A percentile compares a stretch with the other conserved stretches of the same genome.
Conservation (phyloP, 2,113 vertebrate genomes). For the Hyperoodon ampullatus region DNA sequence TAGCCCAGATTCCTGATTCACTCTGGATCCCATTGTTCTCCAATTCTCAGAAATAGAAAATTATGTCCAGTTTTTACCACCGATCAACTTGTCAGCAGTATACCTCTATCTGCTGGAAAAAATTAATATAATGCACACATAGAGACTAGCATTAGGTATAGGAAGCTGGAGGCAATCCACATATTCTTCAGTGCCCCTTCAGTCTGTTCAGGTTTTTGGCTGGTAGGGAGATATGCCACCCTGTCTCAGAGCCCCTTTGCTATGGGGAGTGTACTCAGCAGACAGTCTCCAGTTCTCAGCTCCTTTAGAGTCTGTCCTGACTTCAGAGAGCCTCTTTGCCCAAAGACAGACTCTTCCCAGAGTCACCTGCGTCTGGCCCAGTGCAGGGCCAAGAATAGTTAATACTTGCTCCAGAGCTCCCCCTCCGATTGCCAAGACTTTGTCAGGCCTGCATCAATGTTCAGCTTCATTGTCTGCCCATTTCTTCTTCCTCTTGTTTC, state of each 20-base stretch:
- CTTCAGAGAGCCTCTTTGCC: neutral
- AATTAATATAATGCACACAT: neutral
- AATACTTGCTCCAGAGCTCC: neutral
- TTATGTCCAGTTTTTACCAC: neutral
- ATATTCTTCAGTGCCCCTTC: neutral
- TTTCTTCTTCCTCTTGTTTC: neutral
- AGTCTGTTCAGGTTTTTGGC: neutral
- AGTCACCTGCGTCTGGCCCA: neutral
- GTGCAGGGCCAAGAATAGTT: neutral
- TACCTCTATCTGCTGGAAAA: neutral
- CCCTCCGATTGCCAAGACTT: neutral
- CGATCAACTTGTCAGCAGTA: neutral
- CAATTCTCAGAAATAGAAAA: neutral
- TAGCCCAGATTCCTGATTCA: neutral
- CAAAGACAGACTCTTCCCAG: neutral
- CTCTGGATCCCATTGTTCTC: neutral
- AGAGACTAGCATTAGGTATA: neutral
- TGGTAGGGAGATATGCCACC: neutral
- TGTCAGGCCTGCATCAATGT: neutral
- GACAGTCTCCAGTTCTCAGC: neutral
- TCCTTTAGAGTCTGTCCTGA: neutral
- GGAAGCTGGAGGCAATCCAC: neutral
- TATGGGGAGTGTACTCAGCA: accelerated
- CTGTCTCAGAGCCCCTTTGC: neutral
- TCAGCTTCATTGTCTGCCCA: neutral